These are phyloP conservation scores for Caenorhabditis wallacei DNA, from an alignment of 2,888 invertebrate species.

Conservation along the genomic window DNA sequence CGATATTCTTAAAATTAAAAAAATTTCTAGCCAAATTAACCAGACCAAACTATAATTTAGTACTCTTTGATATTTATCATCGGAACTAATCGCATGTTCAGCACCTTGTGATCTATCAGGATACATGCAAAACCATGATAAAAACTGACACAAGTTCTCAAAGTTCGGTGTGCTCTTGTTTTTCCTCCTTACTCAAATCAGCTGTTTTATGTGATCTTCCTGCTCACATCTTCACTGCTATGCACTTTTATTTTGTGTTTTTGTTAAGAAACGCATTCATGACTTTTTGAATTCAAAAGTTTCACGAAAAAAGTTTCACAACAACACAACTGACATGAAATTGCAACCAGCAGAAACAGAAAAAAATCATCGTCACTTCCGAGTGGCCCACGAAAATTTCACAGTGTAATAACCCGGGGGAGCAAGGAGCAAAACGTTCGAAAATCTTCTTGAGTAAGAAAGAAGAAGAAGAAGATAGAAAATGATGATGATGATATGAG, in stretches of 20 bases:
- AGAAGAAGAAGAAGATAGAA: background rate
- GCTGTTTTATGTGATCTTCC: slow-evolving; percentile 36
- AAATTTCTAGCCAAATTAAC: too few species aligned
- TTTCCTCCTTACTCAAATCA: slow-evolving; percentile 24
- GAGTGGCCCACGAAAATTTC: slow-evolving; percentile 30
- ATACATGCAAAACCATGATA: slow-evolving; percentile 1
- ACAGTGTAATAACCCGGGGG: slow-evolving; percentile 54
- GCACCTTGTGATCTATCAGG: slow-evolving; percentile 30
- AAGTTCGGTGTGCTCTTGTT: slow-evolving; percentile 38
- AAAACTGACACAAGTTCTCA: slow-evolving; percentile 27
- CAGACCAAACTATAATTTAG: background rate
- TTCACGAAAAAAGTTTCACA: slow-evolving; percentile 31
- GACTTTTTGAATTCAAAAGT: background rate
- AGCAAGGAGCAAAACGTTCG: slow-evolving; percentile 59
- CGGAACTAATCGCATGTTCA: background rate
- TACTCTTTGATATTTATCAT: too few species aligned
- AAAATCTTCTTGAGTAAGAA: slow-evolving; percentile 25
- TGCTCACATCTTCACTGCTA: background rate
- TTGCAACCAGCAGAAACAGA: slow-evolving; percentile 5
- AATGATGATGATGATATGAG: slow-evolving; percentile 13
- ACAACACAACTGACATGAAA: slow-evolving; percentile 34
- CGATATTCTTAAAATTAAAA: too few species aligned
- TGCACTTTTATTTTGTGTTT: slow-evolving; percentile 30
- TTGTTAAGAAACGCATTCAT: background rate
- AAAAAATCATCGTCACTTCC: slow-evolving; percentile 49